Conservation (phyloP, 2,888 invertebrate species). For the Ichneumoninae sp. region DNA sequence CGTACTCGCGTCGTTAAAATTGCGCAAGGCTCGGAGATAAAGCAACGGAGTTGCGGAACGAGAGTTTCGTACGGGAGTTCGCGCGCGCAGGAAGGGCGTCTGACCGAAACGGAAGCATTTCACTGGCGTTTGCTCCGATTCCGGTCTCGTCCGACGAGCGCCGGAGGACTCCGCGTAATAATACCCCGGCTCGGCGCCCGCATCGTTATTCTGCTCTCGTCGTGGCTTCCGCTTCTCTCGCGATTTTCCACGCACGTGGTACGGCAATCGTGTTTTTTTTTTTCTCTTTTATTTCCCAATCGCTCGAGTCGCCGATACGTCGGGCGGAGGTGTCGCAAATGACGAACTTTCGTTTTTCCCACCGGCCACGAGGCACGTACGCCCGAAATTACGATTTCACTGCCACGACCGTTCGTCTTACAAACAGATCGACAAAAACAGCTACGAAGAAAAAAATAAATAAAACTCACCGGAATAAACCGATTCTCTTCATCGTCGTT, state of each 20-base stretch:
- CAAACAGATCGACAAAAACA: background rate
- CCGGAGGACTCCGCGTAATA: background rate
- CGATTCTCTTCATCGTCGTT: slow-evolving; percentile 77
- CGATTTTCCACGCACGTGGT: slow-evolving; percentile 58
- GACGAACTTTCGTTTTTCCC: slow-evolving; percentile 29
- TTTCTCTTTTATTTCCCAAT: background rate
- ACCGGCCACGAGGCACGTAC: slow-evolving; percentile 17
- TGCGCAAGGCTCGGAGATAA: background rate
- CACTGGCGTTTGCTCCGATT: slow-evolving; percentile 59
- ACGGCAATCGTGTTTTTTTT: slow-evolving; percentile 6
- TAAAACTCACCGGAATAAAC: slow-evolving; percentile 74
- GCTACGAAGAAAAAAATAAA: background rate
- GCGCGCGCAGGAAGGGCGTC: slow-evolving; percentile 25
- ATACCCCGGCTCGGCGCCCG: background rate
- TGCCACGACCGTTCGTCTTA: background rate
- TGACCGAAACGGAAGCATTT: slow-evolving; percentile 55
- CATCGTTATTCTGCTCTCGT: slow-evolving; percentile 60
- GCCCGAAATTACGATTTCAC: background rate
- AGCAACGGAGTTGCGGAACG: background rate
- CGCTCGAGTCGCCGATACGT: background rate
- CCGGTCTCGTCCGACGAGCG: slow-evolving; percentile 42
- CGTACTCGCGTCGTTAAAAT: background rate
- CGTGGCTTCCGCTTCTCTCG: slow-evolving; percentile 49
- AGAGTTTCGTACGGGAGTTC: background rate
- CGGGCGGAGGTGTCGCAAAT: background rate